A percentile compares a stretch with the other conserved stretches of the same genome.
Evolutionary conservation across 2,113 vertebrate species (phyloP).

Genomic region (Synodontis membranacea): DNA sequence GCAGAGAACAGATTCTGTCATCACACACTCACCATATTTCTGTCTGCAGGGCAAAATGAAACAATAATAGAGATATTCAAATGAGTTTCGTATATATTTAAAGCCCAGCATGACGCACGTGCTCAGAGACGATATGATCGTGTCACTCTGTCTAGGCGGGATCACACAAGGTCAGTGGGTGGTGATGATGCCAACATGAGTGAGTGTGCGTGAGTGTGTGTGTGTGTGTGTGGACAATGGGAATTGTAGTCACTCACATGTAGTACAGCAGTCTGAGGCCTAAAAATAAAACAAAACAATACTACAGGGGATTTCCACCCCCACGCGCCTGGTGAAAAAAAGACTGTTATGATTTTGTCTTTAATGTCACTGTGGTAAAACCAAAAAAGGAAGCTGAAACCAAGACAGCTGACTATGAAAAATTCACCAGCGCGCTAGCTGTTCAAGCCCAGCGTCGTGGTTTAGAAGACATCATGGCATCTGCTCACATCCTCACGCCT

Average conservation of each 20-base stretch:
- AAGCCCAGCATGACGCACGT: conserved; percentile 63
- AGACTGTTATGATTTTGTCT: conserved; percentile 8
- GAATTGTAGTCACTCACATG: not conserved
- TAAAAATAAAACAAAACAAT: conserved; percentile 19
- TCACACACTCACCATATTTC: conserved; percentile 62
- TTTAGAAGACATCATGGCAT: not conserved
- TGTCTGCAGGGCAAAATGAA: conserved; percentile 68
- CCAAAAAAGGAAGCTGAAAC: conserved; percentile 2
- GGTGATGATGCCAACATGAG: conserved; percentile 58
- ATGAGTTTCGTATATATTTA: conserved; percentile 62
- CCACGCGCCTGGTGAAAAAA: not conserved
- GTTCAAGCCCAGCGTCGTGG: not conserved
- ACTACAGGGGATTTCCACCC: not conserved
- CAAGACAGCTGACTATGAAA: not conserved
- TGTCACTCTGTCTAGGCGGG: conserved; percentile 9
- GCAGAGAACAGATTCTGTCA: conserved; percentile 69
- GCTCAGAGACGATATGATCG: conserved; percentile 61
- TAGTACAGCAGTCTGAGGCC: not conserved
- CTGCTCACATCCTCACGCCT: not conserved
- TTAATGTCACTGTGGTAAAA: not conserved
- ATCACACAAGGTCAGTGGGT: conserved; percentile 57
- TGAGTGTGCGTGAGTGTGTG: conserved; percentile 29
- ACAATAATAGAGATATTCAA: conserved; percentile 62
- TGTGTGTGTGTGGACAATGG: conserved; percentile 6
- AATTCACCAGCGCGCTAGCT: not conserved